phyloP scores from a whole-genome alignment of 2,888 invertebrate genomes.

The Rhopalosiphum nymphaeae region DNA sequence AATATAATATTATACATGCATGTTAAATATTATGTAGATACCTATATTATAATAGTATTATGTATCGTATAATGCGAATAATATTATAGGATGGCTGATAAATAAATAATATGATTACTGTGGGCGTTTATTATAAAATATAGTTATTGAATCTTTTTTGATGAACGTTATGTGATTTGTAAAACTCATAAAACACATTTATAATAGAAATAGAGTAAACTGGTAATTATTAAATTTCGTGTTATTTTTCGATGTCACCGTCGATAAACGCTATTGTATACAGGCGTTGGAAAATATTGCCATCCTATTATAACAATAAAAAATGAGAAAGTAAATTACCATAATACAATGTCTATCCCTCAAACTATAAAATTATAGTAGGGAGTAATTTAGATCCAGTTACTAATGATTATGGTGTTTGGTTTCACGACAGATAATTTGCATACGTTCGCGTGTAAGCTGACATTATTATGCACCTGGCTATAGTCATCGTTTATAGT shows the following conservation, averaged over 20 bases:
- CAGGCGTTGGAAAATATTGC: background rate
- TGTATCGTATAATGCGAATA: background rate
- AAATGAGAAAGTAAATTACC: background rate
- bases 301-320: background rate
- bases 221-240: constrained; percentile 31
- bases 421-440: constrained; percentile 25
- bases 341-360: background rate
- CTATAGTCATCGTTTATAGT: background rate
- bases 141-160: background rate
- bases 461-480: background rate
- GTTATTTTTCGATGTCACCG: constrained; percentile 16
- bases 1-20: no score
- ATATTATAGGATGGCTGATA: background rate
- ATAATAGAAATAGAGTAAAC: background rate
- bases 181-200: background rate
- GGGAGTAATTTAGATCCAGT: background rate
- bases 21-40: no score
- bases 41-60: background rate
- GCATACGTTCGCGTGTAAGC: constrained; percentile 6
- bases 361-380: background rate
- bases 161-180: background rate
- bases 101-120: background rate
- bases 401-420: constrained; percentile 46
- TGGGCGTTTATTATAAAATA: background rate
- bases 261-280: background rate